A percentile compares a stretch with the other conserved stretches of the same genome.
These are phyloP conservation scores for Hippocampus kuda DNA, from an alignment of 2,797 vertebrate genomes.

Conservation along the genomic window DNA sequence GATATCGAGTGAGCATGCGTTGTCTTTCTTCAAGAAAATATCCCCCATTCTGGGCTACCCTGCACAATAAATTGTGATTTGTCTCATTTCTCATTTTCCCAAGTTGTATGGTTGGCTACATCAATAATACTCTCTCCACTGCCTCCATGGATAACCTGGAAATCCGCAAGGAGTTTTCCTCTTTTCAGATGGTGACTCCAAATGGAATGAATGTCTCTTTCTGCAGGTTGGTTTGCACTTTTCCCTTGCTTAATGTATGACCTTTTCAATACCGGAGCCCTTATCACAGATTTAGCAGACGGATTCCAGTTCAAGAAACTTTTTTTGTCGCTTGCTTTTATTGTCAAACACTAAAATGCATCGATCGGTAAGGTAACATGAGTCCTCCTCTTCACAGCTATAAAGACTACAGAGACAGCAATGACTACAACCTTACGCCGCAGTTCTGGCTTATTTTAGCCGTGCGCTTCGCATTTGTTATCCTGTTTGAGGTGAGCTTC, in stretches of 20 bases:
- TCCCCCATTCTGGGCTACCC: not conserved
- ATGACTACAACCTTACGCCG: slow-evolving; percentile 68
- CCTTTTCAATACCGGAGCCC: too few species aligned
- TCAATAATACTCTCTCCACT: slow-evolving; percentile 81
- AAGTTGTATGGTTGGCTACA: slow-evolving; percentile 83
- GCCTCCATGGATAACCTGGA: slow-evolving; percentile 61
- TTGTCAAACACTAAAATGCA: not conserved
- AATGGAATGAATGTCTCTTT: slow-evolving; percentile 42
- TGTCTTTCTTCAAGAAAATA: not conserved
- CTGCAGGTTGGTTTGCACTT: slow-evolving; percentile 74
- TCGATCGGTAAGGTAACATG: not conserved
- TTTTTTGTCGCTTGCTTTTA: too few species aligned
- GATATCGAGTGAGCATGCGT: slow-evolving; percentile 65
- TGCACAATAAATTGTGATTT: not conserved
- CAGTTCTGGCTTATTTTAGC: slow-evolving; percentile 91
- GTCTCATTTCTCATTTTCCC: not conserved
- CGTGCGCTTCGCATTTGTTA: slow-evolving; percentile 81
- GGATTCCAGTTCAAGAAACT: too few species aligned
- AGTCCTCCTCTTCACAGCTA: slow-evolving; percentile 64
- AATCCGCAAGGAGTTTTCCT: slow-evolving; percentile 37
- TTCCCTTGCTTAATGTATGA: not conserved
- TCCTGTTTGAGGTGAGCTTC: slow-evolving; percentile 81
- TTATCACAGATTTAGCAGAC: too few species aligned
- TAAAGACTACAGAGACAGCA: slow-evolving; percentile 75
- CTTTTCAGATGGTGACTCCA: slow-evolving; percentile 26